These are phyloP conservation scores for Psettodes erumei DNA, from an alignment of 2,113 vertebrate species.

Conservation along the genomic window DNA sequence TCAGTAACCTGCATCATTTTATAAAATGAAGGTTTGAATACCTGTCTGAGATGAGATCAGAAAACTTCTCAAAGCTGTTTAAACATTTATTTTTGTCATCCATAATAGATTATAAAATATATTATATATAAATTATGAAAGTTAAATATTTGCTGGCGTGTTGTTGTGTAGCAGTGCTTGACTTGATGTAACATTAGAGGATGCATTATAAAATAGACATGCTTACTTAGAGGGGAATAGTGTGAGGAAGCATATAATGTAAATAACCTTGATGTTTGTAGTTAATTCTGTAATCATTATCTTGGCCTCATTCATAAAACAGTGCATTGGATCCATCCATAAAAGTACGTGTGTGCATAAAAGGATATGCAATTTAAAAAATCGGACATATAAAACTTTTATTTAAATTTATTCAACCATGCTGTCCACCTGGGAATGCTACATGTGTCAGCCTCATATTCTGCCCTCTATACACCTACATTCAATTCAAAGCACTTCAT, in stretches of 20 bases:
- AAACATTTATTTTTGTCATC: slow-evolving; percentile 35
- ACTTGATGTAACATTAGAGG: background rate
- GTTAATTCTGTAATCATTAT: slow-evolving; percentile 9
- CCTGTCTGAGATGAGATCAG: background rate
- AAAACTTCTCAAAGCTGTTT: slow-evolving; percentile 17
- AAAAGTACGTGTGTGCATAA: too few species aligned
- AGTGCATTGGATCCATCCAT: too few species aligned
- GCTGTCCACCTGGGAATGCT: too few species aligned
- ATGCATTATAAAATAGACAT: background rate
- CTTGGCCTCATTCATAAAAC: too few species aligned
- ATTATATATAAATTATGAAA: too few species aligned
- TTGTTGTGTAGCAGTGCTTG: slow-evolving; percentile 9
- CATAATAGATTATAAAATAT: slow-evolving; percentile 28
- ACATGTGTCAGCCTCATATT: too few species aligned
- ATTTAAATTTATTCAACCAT: too few species aligned
- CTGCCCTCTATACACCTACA: too few species aligned
- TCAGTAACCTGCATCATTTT: slow-evolving; percentile 6
- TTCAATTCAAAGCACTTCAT: too few species aligned
- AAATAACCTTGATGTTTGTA: background rate
- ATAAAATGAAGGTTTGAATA: background rate
- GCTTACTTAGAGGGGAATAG: background rate
- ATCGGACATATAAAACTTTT: too few species aligned
- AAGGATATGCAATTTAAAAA: too few species aligned
- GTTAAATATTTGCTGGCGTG: slow-evolving; percentile 21
- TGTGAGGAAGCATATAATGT: slow-evolving; percentile 2